Evolutionary conservation across 2,797 vertebrate genomes (phyloP).

Genomic region (Spinus pinus): DNA sequence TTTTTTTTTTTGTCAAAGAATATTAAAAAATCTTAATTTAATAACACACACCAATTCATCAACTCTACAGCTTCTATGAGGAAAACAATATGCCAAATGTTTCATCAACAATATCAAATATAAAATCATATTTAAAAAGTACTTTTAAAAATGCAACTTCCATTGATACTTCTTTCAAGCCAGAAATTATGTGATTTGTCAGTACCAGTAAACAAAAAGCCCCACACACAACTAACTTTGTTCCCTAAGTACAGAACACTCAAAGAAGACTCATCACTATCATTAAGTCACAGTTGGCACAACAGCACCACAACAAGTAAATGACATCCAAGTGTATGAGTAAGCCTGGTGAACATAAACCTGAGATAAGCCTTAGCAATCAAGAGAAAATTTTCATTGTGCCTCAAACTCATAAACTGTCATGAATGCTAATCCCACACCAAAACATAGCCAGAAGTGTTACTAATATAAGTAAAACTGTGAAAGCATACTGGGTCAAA

Average conservation of each 20-base stretch:
- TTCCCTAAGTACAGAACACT: background rate
- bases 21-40: background rate
- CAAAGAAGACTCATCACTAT: background rate
- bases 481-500: background rate
- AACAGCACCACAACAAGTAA: background rate
- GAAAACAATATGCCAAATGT: background rate
- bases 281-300: background rate
- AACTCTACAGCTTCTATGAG: background rate
- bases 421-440: slow-evolving; percentile 15
- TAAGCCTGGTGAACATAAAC: background rate
- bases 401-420: background rate
- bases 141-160: background rate
- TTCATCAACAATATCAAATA: background rate
- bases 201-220: background rate
- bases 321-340: background rate
- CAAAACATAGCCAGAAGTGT: slow-evolving; percentile 6
- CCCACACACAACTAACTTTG: background rate
- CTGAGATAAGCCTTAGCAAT: background rate
- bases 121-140: rapidly evolving
- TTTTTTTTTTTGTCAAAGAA: background rate
- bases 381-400: background rate
- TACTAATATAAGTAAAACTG: background rate
- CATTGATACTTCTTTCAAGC: background rate
- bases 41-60: background rate
- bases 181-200: background rate